Conservation (phyloP, 2,113 vertebrate genomes). For the rabbit (Oryctolagus cuniculus) region mOryCun1.1 NC_091444.1:77554501-77555000, state of each 20-base stretch:
- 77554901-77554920: background rate
- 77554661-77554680: background rate
- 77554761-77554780: background rate
- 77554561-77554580: background rate
- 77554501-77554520: background rate
- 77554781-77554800: background rate
- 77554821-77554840: background rate
- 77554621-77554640: background rate
- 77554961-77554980: background rate
- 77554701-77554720: too few species aligned
- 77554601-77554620: background rate
- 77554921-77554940: background rate
- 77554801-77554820: background rate
- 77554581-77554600: background rate
- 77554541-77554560: background rate
- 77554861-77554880: background rate
- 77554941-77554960: background rate
- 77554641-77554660: background rate
- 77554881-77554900: background rate
- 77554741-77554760: background rate
- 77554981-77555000: background rate
- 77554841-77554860: background rate
- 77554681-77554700: background rate
- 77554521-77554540: conserved; percentile 35
- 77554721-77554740: background rate